phyloP scores from a whole-genome alignment of 2,113 vertebrate genomes.

The Ictalurus punctatus region DNA sequence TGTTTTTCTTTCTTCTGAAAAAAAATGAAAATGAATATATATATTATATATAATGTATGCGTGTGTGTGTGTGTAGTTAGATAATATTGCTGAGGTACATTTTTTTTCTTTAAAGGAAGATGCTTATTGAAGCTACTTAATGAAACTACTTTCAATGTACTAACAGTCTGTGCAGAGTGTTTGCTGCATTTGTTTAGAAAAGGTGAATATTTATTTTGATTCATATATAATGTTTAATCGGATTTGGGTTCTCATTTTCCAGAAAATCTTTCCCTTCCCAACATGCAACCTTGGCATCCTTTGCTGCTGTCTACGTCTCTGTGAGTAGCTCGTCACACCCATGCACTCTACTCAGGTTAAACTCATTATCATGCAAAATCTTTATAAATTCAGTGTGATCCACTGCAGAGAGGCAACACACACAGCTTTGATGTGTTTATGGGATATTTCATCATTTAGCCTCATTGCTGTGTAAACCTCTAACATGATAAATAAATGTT shows the following conservation, averaged over 20 bases:
- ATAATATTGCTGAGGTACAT: background rate
- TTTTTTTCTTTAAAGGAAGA: background rate
- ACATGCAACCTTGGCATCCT: constrained; percentile 95
- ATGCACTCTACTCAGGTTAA: background rate
- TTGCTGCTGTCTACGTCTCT: constrained; percentile 95
- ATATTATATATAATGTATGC: too few species aligned
- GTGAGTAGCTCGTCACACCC: constrained; percentile 78
- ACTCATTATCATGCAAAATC: background rate
- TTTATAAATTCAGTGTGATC: background rate
- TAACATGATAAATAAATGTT: background rate
- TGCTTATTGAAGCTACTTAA: background rate
- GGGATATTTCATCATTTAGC: background rate
- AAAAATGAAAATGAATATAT: background rate
- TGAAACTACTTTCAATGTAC: background rate
- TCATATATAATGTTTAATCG: background rate
- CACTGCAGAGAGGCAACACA: background rate
- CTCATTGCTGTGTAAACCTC: background rate
- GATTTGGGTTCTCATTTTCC: constrained; percentile 64
- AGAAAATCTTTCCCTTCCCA: constrained; percentile 98
- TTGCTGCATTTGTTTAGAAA: background rate
- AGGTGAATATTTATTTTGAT: background rate
- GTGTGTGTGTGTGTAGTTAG: background rate
- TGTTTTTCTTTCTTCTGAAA: background rate
- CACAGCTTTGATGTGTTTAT: constrained; percentile 5
- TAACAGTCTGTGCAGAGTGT: background rate